phyloP scores from a whole-genome alignment of 2,113 vertebrate genomes.

The Chaetodon auriga region DNA sequence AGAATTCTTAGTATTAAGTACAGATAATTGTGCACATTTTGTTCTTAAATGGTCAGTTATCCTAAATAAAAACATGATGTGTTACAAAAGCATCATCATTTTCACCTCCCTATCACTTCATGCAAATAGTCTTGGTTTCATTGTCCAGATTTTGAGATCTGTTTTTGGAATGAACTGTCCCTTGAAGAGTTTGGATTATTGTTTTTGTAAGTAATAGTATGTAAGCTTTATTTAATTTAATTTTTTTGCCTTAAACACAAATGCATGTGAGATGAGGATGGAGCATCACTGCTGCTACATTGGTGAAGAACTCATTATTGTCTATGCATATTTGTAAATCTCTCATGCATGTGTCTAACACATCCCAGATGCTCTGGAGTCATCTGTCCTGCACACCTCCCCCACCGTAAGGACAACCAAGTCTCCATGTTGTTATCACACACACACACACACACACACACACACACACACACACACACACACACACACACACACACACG shows the following conservation, averaged over 20 bases:
- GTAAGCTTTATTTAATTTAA: too few relatives aligned
- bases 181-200: too few relatives aligned
- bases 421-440: conserved; percentile 22
- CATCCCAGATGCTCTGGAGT: conserved; percentile 64
- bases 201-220: too few relatives aligned
- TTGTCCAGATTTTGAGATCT: too few relatives aligned
- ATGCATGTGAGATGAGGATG: conserved; percentile 6
- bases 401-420: conserved; percentile 42
- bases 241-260: background rate
- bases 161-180: too few relatives aligned
- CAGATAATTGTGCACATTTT: too few relatives aligned
- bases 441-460: conserved; percentile 11
- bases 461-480: background rate
- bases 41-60: too few relatives aligned
- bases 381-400: conserved; percentile 50
- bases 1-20: too few relatives aligned
- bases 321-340: conserved; percentile 44
- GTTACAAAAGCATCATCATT: too few relatives aligned
- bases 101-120: too few relatives aligned
- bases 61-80: too few relatives aligned
- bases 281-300: background rate
- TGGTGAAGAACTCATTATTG: conserved; percentile 49
- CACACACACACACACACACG: conserved; percentile 10
- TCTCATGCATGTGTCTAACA: conserved; percentile 52
- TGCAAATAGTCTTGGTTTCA: too few relatives aligned